Evolutionary conservation across 2,888 invertebrate genomes (phyloP), one percentile per base, ranked within the genome.

Genomic region (Alsophila aescularia): DNA sequence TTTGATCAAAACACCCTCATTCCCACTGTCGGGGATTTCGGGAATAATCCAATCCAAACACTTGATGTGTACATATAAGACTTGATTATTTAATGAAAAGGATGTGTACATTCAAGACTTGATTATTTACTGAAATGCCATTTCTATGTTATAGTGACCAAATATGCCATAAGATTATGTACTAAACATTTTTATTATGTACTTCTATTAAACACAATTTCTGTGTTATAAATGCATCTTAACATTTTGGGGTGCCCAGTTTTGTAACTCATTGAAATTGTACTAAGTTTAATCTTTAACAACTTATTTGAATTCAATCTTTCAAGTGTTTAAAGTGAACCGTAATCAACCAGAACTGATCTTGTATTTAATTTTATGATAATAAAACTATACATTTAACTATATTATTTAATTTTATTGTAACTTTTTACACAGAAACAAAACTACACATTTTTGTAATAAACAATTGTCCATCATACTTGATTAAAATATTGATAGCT

Each of bases 351-450:
- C 47, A 42, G 50, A 49, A 60, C 64, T 58, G 59, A 52, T 24
- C 61, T 55, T 47, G 56, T 32, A 54, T 54, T 21, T 55, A 51
- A 40, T 52, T 47, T 61, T 52, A 27, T 49, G 57, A 60, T 44
- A 51, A 45, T 49, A 52, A 60, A 66, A 47, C 56, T 56, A 57
- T 24, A 39, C 21, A 4, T 42, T 31, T 43, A 39, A 39, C 8
- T 31, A 27, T 44, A 35, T 21, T 21, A 21, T 2, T 32, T 32
- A 13, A 12, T 39, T 52, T 52, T 52, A 52, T 43, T 51, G 13
- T 42, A 34, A 13, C 29, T 16, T 9, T 40, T 15, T 37, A 42
- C 21, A 36, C 31, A 35, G 9, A 49, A 35, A 10, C 8, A 36
- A 35, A 40, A 40, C 9, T 9, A 24, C 13, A 21, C 15, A 35